phyloP scores from a whole-genome alignment of 2,113 vertebrate genomes.

The Cyphomyrus plagiostoma region DNA sequence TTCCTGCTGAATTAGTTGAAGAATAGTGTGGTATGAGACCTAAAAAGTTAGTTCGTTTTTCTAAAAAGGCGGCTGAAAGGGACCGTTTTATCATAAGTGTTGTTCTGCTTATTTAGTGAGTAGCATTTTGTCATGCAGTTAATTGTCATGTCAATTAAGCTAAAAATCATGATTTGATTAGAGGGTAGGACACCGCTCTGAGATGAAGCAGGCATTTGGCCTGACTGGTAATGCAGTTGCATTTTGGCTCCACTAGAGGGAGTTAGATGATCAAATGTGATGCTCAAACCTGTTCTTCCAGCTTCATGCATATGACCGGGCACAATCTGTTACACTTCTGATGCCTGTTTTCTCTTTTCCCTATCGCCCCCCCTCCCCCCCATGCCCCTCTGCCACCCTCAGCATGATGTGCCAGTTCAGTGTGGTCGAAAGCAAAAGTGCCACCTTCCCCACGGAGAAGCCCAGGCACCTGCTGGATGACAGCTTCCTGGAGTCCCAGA shows the following conservation, averaged over 20 bases:
- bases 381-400: constrained; percentile 27
- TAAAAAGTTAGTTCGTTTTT: not conserved
- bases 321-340: not conserved
- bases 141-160: not conserved
- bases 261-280: not conserved
- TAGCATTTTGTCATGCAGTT: not conserved
- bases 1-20: not conserved
- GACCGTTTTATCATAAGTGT: not conserved
- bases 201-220: not conserved
- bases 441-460: constrained; percentile 83
- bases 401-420: constrained; percentile 91
- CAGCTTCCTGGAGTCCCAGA: constrained; percentile 88
- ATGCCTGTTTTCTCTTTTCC: not conserved
- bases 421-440: constrained; percentile 85
- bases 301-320: not conserved
- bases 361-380: constrained; percentile 6
- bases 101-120: not conserved
- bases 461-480: constrained; percentile 90
- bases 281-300: not conserved
- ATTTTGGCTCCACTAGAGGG: not conserved
- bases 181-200: not conserved
- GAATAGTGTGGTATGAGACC: not conserved
- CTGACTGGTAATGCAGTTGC: not conserved
- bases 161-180: not conserved
- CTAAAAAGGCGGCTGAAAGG: not conserved